Conservation (phyloP, 1,140 invertebrate species). For the Hestina assimilis region DNA sequence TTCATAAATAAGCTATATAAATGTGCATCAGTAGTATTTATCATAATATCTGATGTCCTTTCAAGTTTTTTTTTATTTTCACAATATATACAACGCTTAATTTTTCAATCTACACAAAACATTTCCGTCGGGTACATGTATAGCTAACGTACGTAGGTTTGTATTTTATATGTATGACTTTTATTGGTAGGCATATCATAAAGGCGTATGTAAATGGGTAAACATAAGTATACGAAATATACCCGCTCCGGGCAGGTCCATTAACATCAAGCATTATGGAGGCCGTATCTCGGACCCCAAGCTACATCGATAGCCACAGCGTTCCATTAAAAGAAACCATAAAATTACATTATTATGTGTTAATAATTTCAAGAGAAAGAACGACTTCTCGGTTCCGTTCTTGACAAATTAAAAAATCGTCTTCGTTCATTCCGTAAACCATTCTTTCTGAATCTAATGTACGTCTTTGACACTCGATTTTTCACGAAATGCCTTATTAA, state of each 20-base stretch:
- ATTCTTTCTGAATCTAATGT: conserved; percentile 35
- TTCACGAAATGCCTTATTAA: conserved; percentile 42
- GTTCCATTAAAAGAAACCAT: conserved; percentile 74
- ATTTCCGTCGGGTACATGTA: conserved; percentile 13
- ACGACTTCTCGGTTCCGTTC: conserved; percentile 36
- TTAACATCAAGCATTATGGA: conserved; percentile 70
- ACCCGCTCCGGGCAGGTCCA: conserved; percentile 46
- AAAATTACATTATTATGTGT: conserved; percentile 76
- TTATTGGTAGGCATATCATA: conserved; percentile 27
- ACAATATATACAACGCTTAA: not conserved
- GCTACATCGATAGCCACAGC: conserved; percentile 53
- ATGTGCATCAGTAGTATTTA: not conserved
- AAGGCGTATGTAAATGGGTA: conserved; percentile 25
- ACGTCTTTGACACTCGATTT: conserved; percentile 1
- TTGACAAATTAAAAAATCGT: conserved; percentile 56
- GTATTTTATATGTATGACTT: conserved; percentile 20
- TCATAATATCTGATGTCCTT: no score
- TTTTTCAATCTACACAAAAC: conserved; percentile 15
- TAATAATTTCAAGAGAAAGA: conserved; percentile 71
- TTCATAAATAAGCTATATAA: not conserved
- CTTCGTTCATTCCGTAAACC: conserved; percentile 35
- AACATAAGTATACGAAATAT: conserved; percentile 23
- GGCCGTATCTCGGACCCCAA: conserved; percentile 54
- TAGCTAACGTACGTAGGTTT: conserved; percentile 18
- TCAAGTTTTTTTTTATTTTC: no score